phyloP scores from a whole-genome alignment of 1,140 invertebrate species.

The Camponotus floridanus region DNA sequence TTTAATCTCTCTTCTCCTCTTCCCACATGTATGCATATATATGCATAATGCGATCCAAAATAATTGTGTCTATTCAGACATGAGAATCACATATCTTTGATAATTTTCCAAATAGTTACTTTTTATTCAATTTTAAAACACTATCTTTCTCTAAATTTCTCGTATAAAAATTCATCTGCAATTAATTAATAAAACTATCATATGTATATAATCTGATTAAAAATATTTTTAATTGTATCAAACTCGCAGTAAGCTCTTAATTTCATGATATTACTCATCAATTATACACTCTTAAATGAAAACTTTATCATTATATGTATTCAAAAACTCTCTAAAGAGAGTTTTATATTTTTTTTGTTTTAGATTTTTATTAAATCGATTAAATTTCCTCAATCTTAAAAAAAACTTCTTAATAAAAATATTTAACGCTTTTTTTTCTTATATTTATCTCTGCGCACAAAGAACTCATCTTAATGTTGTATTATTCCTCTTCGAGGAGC shows the following conservation, averaged over 20 bases:
- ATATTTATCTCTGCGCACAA: background rate
- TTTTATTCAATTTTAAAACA: background rate
- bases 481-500: slow-evolving; percentile 21
- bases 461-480: background rate
- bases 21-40: no score
- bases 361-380: background rate
- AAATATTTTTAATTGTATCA: background rate
- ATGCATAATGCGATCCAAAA: background rate
- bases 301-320: background rate
- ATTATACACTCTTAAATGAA: background rate
- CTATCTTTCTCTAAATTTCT: background rate
- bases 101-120: background rate
- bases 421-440: slow-evolving; percentile 11
- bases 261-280: no score
- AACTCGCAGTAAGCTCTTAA: background rate
- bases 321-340: background rate
- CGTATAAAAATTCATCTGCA: background rate
- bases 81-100: background rate
- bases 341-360: background rate
- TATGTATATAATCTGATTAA: background rate
- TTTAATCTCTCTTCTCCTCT: background rate
- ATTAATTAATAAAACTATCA: background rate
- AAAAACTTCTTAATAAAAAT: background rate
- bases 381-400: background rate
- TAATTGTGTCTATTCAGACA: background rate